Percentiles rank a stretch among this genome's conserved stretches.
phyloP scores from a whole-genome alignment of 2,113 vertebrate species.

The Merops nubicus region DNA sequence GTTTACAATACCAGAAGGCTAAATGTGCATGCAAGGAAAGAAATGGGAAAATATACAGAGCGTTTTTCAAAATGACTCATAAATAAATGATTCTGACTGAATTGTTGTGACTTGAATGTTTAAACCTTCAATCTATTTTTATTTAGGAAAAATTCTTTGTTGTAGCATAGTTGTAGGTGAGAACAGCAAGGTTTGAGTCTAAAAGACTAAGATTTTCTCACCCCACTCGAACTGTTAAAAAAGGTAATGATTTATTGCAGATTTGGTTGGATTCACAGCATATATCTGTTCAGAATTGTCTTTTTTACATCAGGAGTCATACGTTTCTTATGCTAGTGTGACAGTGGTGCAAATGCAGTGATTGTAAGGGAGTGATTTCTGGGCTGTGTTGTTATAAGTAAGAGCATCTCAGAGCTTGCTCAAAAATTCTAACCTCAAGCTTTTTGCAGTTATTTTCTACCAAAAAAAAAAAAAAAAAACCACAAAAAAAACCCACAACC shows the following conservation, averaged over 20 bases:
- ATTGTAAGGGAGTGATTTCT: neutral
- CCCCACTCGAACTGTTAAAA: neutral
- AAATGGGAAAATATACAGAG: constrained; percentile 55
- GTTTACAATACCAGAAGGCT: constrained; percentile 52
- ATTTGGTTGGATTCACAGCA: neutral
- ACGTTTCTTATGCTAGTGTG: neutral
- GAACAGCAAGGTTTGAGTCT: neutral
- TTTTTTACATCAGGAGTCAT: neutral
- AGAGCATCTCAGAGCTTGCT: neutral
- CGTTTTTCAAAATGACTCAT: constrained; percentile 64
- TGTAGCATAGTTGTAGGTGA: neutral
- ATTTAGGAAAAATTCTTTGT: constrained; percentile 11
- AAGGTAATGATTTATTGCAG: constrained; percentile 23
- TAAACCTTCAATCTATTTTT: constrained; percentile 22
- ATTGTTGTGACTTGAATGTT: constrained; percentile 26
- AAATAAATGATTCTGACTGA: constrained; percentile 74
- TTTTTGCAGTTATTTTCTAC: neutral
- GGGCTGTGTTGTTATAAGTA: neutral
- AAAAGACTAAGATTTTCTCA: constrained; percentile 20
- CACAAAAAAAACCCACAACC: too few species aligned
- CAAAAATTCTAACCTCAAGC: constrained; percentile 11
- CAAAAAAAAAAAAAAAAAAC: neutral
- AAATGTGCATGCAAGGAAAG: constrained; percentile 57
- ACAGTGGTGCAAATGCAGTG: neutral
- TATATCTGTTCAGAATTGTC: neutral